A percentile compares a stretch with the other conserved stretches of the same genome.
These are phyloP conservation scores for Promerops cafer DNA, from an alignment of 2,113 vertebrate species.

Conservation along the genomic window DNA sequence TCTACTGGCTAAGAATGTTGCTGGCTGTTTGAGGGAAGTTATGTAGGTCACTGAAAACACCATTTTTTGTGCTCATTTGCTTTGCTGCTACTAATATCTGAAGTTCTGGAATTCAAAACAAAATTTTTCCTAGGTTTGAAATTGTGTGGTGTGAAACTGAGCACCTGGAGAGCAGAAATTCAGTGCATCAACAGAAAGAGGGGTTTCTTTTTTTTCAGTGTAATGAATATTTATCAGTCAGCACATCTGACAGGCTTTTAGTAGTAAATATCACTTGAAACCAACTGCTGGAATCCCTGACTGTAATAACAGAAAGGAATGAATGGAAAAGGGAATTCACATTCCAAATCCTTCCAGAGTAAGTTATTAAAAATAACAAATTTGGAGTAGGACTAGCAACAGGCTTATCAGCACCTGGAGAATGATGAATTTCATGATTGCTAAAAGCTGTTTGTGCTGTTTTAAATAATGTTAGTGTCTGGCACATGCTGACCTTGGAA, in stretches of 20 bases:
- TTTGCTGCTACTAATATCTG: not conserved
- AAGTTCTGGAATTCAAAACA: not conserved
- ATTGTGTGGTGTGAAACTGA: not conserved
- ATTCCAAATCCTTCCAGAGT: not conserved
- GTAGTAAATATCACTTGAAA: slow-evolving; percentile 14
- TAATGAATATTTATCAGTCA: slow-evolving; percentile 18
- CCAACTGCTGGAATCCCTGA: not conserved
- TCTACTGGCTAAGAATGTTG: not conserved
- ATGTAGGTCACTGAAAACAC: not conserved
- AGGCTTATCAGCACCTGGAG: slow-evolving; percentile 5
- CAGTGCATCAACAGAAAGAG: not conserved
- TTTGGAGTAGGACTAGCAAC: not conserved
- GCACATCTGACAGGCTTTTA: not conserved
- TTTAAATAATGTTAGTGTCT: not conserved
- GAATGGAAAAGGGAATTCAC: not conserved
- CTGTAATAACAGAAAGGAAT: not conserved
- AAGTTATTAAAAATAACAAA: slow-evolving; percentile 24
- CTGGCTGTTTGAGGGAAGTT: not conserved
- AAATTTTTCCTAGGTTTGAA: not conserved
- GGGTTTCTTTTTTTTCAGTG: not conserved
- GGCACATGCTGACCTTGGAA: not conserved
- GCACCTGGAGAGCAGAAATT: not conserved
- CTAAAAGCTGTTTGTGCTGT: not conserved
- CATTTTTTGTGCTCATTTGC: not conserved
- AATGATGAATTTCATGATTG: not conserved